Conservation (phyloP, 92 coral and sea anemone genomes). For the Zoanthus sociatus region DNA sequence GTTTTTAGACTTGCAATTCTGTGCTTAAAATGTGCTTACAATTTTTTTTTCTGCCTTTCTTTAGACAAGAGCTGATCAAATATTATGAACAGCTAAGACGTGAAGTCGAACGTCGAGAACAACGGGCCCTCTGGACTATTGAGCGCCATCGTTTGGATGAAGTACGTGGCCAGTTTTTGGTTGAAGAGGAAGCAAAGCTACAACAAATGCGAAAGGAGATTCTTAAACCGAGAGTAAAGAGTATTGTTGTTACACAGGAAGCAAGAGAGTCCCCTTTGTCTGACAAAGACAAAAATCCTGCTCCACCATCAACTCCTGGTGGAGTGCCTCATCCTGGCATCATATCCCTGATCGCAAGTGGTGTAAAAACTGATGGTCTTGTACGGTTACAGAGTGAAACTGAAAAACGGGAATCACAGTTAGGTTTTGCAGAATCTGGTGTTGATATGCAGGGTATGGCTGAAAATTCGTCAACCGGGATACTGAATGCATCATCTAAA, state of each 20-base stretch:
- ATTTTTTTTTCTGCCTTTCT: neutral
- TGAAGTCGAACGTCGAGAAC: constrained; percentile 82
- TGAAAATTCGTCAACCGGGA: neutral
- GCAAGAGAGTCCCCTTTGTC: neutral
- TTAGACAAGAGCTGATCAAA: constrained; percentile 88
- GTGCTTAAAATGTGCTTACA: neutral
- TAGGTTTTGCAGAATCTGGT: constrained; percentile 49
- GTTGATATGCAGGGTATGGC: constrained; percentile 38
- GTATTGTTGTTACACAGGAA: neutral
- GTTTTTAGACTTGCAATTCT: too few relatives aligned
- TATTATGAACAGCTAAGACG: constrained; percentile 85
- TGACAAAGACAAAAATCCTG: neutral
- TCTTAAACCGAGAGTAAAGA: neutral
- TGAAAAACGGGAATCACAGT: neutral
- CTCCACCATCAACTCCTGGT: neutral
- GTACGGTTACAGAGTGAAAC: constrained; percentile 56
- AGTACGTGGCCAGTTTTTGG: constrained; percentile 77
- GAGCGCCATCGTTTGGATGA: constrained; percentile 77
- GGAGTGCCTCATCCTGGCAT: constrained; percentile 75
- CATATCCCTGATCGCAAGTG: constrained; percentile 88
- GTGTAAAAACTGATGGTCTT: constrained; percentile 76
- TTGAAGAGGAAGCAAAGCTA: constrained; percentile 75
- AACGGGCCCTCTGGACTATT: constrained; percentile 85
- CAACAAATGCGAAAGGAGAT: constrained; percentile 53
- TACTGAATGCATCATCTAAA: neutral